phyloP scores from a whole-genome alignment of 2,113 vertebrate genomes.

The Tragelaphus buxtoni region DNA sequence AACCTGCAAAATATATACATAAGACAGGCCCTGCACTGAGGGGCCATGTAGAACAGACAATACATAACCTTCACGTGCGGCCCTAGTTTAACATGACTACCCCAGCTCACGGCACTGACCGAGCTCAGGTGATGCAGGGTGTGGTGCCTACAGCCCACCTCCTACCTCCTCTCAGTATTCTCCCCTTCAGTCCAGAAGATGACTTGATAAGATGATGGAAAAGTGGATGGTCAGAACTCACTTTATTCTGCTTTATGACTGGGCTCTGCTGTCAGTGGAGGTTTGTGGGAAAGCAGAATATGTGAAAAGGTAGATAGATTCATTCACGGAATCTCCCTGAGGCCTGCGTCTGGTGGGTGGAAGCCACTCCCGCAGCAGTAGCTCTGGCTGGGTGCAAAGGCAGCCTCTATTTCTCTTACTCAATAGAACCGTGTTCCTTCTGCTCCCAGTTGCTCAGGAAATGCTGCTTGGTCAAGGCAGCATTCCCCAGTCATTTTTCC shows the following conservation, averaged over 20 bases:
- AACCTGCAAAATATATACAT: not conserved
- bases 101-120: too few species aligned
- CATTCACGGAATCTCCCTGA: not conserved
- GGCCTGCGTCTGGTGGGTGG: not conserved
- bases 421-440: not conserved
- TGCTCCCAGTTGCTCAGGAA: not conserved
- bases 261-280: not conserved
- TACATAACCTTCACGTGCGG: fast-evolving
- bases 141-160: not conserved
- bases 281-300: not conserved
- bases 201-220: not conserved
- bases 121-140: not conserved
- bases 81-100: not conserved
- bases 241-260: not conserved
- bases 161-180: not conserved
- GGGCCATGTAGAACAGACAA: not conserved
- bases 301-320: not conserved
- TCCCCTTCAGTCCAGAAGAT: not conserved
- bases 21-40: not conserved
- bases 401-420: not conserved
- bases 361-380: not conserved
- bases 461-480: not conserved
- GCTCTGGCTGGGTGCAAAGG: not conserved
- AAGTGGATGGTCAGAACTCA: not conserved
- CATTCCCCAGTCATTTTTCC: not conserved